phyloP scores from a whole-genome alignment of 53 echinoderm and acorn worm species.

The Luidia sarsii region DNA sequence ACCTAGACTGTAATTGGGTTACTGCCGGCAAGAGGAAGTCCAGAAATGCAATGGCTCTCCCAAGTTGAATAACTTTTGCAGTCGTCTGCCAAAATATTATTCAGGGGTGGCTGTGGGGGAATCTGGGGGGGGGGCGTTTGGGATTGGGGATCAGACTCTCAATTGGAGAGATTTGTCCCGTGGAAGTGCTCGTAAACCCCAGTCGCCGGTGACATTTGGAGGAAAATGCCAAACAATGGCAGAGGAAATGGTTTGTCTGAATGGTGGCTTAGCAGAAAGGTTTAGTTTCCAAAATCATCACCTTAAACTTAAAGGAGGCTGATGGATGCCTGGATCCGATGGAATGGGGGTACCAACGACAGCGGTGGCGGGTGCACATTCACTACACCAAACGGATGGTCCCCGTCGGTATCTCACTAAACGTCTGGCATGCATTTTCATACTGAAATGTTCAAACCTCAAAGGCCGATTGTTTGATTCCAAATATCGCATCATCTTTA shows the following conservation, averaged over 20 bases:
- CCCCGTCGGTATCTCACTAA: no score
- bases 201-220: constrained; percentile 13
- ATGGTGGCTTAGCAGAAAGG: neutral
- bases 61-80: constrained; percentile 42
- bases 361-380: no score
- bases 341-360: no score
- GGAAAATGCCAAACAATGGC: neutral
- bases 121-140: neutral
- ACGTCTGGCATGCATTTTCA: no score
- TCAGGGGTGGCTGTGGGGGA: constrained; percentile 20
- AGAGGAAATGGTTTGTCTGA: neutral
- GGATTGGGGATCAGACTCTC: neutral
- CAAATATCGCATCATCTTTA: no score
- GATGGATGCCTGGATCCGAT: no score
- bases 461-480: no score
- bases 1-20: constrained; percentile 8
- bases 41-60: neutral
- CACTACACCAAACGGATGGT: no score
- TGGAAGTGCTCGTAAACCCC: constrained; percentile 14
- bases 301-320: no score
- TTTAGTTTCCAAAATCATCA: no score
- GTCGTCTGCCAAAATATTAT: constrained; percentile 26
- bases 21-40: neutral
- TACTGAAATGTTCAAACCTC: no score
- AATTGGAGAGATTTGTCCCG: constrained; percentile 7